Conservation (phyloP, 2,113 vertebrate species). For the Oceanodroma tethys region DNA sequence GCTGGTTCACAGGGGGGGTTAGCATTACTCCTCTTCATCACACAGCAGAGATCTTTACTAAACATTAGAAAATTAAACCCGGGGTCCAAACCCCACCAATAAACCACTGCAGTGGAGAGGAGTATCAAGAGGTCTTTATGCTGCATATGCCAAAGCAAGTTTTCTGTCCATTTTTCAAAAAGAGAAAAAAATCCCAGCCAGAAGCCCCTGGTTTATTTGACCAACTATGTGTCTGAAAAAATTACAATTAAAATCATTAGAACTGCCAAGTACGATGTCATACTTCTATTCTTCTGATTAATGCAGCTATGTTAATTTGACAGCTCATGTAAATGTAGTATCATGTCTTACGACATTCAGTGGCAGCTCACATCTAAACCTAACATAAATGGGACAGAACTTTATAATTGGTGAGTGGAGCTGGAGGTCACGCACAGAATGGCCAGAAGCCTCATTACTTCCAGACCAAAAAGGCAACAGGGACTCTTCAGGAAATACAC, state of each 20-base stretch:
- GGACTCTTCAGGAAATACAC: background rate
- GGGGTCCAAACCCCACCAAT: background rate
- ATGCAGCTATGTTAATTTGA: background rate
- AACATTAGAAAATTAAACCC: background rate
- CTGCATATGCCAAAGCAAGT: accelerated
- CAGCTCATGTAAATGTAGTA: background rate
- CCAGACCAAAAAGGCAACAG: background rate
- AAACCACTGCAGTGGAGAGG: background rate
- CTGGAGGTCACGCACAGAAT: background rate
- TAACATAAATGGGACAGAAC: background rate
- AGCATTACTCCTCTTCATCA: background rate
- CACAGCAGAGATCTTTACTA: background rate
- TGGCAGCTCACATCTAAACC: background rate
- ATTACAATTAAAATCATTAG: background rate
- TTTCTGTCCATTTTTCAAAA: background rate
- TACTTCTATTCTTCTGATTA: background rate
- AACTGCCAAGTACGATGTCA: background rate
- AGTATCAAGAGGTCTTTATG: background rate
- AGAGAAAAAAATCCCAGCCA: background rate
- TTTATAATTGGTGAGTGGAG: background rate
- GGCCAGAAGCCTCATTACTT: background rate
- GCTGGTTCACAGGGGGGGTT: background rate
- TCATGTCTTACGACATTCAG: background rate
- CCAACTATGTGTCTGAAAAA: background rate
- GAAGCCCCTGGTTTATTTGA: background rate